These are phyloP conservation scores for Morpho deidamia DNA, from an alignment of 2,888 invertebrate genomes.

Conservation along the genomic window DNA sequence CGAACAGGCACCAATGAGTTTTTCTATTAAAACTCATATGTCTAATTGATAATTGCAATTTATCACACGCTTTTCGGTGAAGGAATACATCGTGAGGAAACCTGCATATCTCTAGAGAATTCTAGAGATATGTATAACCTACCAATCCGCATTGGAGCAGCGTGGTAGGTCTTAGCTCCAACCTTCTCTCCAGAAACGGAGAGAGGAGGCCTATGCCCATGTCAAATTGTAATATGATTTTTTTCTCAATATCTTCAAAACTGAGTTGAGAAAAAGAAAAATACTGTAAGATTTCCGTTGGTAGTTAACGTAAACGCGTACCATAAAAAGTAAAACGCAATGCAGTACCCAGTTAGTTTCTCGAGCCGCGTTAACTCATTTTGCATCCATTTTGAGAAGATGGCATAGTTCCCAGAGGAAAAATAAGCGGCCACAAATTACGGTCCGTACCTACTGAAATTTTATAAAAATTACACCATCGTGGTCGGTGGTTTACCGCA, in stretches of 20 bases:
- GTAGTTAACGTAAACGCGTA: constrained; percentile 1
- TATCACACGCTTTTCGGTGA: too few relatives aligned
- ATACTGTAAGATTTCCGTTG: neutral
- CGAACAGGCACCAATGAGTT: too few relatives aligned
- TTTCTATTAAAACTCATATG: too few relatives aligned
- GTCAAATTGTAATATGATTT: too few relatives aligned
- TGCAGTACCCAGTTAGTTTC: constrained; percentile 13
- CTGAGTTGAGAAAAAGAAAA: neutral
- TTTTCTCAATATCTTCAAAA: neutral
- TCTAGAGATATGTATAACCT: too few relatives aligned
- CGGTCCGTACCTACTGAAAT: constrained; percentile 12
- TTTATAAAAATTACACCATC: constrained; percentile 13
- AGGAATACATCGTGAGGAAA: too few relatives aligned
- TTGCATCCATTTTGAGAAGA: constrained; percentile 16
- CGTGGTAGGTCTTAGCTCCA: too few relatives aligned
- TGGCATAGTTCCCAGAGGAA: constrained; percentile 17
- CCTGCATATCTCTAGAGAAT: too few relatives aligned
- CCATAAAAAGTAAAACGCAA: constrained; percentile 10
- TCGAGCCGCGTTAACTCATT: constrained; percentile 16
- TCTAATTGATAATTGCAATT: too few relatives aligned
- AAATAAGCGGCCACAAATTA: constrained; percentile 18
- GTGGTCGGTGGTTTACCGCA: constrained; percentile 1
- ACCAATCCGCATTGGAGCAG: too few relatives aligned
- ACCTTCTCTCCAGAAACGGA: too few relatives aligned
- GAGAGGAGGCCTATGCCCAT: too few relatives aligned